Evolutionary conservation across 2,113 vertebrate genomes (phyloP), one percentile per base, ranked within the genome.

Genomic region (Piliocolobus tephrosceles): DNA sequence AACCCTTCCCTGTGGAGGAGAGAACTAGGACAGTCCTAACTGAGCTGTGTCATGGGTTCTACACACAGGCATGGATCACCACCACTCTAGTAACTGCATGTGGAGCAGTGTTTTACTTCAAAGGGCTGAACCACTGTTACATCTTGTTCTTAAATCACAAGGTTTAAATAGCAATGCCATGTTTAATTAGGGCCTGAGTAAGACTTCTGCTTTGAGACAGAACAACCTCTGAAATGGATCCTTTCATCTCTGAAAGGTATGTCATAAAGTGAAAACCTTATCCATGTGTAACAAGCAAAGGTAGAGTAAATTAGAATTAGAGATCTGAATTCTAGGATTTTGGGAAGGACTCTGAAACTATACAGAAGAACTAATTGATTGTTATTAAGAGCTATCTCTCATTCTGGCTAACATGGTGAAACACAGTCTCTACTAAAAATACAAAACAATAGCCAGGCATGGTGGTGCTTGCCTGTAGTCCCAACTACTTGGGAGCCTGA

Each of bases 171-270:
- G 64, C 58, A 80, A 47, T 27, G 38, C 70, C 90, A 38, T 73
- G 80, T 88, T 96, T 96, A 95, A 97, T 96, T 95, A 96, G 58
- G 35, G 25, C 14, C 50, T n/a, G 47, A 90, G n/a, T 64, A 81
- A 97, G 68, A 80, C 43, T 78, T 97, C 16, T 23, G 52, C 66
- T 95, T 70, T 80, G 57, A 90, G 81, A 76, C 10, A 80, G 85
- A 94, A 88, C 57, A 57, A 68, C 40, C 58, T 96, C 64, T 68
- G 32, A 88, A 96, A 92, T 57, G 22, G 40, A 85, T 57, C 55
- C 84, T 96, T 96, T 85, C 64, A 92, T 72, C 80, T 94, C 32
- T 57, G 45, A 70, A 88, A 96, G 18, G 9, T 50, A 57, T n/a
- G 27, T 79, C 80, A 83, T 57, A 92, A 76, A 57, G 43, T 80